These are phyloP conservation scores for Pogoniulus pusillus DNA, from an alignment of 2,797 vertebrate species.

Conservation along the genomic window DNA sequence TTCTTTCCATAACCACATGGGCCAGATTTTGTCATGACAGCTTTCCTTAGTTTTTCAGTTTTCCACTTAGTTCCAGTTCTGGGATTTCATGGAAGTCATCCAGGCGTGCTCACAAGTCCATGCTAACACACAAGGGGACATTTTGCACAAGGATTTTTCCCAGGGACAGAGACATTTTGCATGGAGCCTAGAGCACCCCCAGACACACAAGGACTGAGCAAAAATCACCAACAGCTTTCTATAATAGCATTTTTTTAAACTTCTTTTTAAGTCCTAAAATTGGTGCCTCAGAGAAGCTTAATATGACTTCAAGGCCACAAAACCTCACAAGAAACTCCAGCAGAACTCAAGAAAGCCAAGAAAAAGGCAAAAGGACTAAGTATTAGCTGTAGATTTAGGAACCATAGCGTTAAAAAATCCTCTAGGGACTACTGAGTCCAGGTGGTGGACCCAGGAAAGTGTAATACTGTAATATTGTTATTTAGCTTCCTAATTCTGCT, in stretches of 20 bases:
- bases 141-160: neutral
- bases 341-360: neutral
- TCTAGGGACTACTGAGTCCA: no score
- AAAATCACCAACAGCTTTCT: neutral
- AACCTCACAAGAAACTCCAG: neutral
- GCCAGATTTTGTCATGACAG: neutral
- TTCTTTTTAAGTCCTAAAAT: neutral
- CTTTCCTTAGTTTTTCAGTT: neutral
- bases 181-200: neutral
- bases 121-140: neutral
- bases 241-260: neutral
- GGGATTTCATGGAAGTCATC: neutral
- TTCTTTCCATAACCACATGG: neutral
- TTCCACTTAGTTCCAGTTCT: neutral
- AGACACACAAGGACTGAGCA: neutral
- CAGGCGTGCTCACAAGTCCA: neutral
- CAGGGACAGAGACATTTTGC: neutral
- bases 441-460: no score
- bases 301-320: neutral
- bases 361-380: neutral
- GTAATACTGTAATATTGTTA: no score
- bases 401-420: no score
- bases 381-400: neutral
- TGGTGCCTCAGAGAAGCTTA: neutral
- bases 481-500: no score